Evolutionary conservation across 2,888 invertebrate genomes (phyloP).

Genomic region (Griposia aprilina): DNA sequence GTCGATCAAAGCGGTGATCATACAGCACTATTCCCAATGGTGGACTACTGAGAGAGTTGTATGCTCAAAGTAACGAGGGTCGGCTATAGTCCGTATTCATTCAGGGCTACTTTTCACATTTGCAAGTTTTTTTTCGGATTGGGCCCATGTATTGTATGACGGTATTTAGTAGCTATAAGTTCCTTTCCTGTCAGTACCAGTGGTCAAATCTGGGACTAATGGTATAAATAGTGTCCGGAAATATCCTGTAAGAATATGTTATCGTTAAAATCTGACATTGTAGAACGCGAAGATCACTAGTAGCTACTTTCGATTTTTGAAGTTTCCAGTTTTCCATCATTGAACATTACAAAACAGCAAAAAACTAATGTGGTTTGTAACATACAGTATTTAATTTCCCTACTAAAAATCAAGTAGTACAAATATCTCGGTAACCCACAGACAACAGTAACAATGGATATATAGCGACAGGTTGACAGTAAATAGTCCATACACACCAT

Average conservation of each 20-base stretch:
- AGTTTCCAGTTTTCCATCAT: too few relatives aligned
- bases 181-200: conserved; percentile 9
- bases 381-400: not conserved
- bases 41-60: conserved; percentile 49
- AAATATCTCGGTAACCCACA: not conserved
- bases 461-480: conserved; percentile 36
- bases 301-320: not conserved
- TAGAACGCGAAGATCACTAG: not conserved
- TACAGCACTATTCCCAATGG: conserved; percentile 53
- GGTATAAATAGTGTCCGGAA: not conserved
- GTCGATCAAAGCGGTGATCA: conserved; percentile 32
- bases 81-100: conserved; percentile 34
- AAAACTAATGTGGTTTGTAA: not conserved
- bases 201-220: not conserved
- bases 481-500: conserved; percentile 39
- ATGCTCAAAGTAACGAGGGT: conserved; percentile 53
- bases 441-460: conserved; percentile 25
- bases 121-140: conserved; percentile 36
- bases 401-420: not conserved
- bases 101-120: conserved; percentile 38
- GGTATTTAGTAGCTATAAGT: not conserved
- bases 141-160: not conserved
- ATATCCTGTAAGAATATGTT: not conserved
- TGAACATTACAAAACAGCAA: not conserved
- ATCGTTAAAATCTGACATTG: not conserved